phyloP scores from a whole-genome alignment of 2,797 vertebrate genomes.

The Phalloptychus januarius region DNA sequence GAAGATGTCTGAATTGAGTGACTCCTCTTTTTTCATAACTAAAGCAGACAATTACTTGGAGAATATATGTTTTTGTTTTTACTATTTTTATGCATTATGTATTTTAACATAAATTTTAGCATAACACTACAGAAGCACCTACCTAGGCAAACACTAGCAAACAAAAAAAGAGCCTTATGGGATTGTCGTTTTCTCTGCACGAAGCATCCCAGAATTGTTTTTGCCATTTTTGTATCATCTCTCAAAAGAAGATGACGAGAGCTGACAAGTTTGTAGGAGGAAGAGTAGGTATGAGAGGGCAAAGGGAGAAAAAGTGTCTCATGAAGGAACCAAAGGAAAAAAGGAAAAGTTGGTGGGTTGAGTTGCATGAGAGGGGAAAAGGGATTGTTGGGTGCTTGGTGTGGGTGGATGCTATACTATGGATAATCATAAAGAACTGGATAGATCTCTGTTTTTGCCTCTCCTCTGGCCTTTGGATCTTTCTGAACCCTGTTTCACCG shows the following conservation, averaged over 20 bases:
- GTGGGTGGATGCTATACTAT: constrained; percentile 21
- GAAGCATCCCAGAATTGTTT: constrained; percentile 11
- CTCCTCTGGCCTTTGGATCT: constrained; percentile 4
- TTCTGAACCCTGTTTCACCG: constrained; percentile 56
- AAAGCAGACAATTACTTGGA: not conserved
- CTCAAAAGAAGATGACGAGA: constrained; percentile 34
- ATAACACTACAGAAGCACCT: not conserved
- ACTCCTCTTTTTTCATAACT: not conserved
- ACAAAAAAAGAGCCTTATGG: constrained; percentile 14
- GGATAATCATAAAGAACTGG: constrained; percentile 6
- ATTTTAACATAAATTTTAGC: not conserved
- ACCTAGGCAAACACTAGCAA: not conserved
- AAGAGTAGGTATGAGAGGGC: constrained; percentile 5
- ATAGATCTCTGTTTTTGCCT: constrained; percentile 14
- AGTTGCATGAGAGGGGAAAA: constrained; percentile 15
- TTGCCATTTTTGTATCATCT: constrained; percentile 31
- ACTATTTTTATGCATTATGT: not conserved
- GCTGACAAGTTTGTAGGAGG: constrained; percentile 27
- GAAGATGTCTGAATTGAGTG: not conserved
- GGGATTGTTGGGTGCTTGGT: constrained; percentile 24
- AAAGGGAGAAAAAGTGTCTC: constrained; percentile 24
- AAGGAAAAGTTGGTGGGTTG: constrained; percentile 13
- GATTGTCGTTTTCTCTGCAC: constrained; percentile 30
- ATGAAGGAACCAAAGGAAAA: constrained; percentile 11
- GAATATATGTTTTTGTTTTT: not conserved